Evolutionary conservation across 1,140 invertebrate species (phyloP), one percentile per base, ranked within the genome.

Genomic region (Brachionus rotundiformis): DNA sequence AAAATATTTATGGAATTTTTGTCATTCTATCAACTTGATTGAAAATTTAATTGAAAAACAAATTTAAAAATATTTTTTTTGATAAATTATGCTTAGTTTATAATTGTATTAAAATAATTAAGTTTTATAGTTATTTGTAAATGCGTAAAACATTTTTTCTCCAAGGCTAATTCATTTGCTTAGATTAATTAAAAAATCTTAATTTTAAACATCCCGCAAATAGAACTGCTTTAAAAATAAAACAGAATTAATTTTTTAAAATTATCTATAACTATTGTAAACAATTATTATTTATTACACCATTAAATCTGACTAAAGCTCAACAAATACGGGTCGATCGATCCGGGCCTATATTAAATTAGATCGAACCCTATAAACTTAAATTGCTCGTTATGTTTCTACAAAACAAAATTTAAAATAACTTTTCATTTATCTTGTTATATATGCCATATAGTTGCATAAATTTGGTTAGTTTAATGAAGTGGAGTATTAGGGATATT

Each of bases 231-330:
- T 54, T 19, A 8, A 23, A 54, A 19, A 54, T 4, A 54, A 19
- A 19, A 39, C 7, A 39, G 19, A 8, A 54, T 54, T 19, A 19
- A 54, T 54, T 54, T 54, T 19, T 23, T 7, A 54, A 49, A 54
- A 23, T 19, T 25, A 54, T 0, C 2, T 19, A 19, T 6, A 19
- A 23, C 23, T 25, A 19, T 0, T 54, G 47, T 54, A 54, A 54
- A 54, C 47, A 54, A 54, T 54, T 54, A 25, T 54, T 19, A 54
- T 54, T 54, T 54, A 54, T 54, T 54, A 25, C 47, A 54, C 47
- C 6, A 54, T 23, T 54, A 54, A 7, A 25, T 19, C 19, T 19
- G 16, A 54, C 47, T 54, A 54, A 54, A 54, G 7, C n/a, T 19
- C 16, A 54, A 19, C 47, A 54, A 54, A 54, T 54, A 16, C 23